These are phyloP conservation scores for Zophobas atratus DNA, from an alignment of 1,140 invertebrate species.

Conservation along the genomic window DNA sequence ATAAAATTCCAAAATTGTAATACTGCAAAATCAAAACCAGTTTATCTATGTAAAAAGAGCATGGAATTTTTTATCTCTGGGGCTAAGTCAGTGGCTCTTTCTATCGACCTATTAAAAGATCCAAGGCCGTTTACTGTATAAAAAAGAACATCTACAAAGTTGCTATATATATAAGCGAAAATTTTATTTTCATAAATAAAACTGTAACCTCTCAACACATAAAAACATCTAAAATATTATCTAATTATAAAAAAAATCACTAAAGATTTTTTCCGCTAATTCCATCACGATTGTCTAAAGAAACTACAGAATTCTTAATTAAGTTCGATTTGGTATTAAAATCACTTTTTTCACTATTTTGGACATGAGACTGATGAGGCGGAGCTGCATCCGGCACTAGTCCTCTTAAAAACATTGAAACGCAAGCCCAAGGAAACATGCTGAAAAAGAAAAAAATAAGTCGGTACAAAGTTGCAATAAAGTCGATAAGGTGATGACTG, in stretches of 20 bases:
- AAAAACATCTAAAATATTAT: slow-evolving; percentile 8
- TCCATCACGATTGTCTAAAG: slow-evolving; percentile 12
- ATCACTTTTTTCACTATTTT: slow-evolving; percentile 22
- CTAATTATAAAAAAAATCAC: slow-evolving; percentile 4
- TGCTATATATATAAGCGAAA: no score
- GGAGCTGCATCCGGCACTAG: slow-evolving; percentile 78
- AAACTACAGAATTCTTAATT: slow-evolving; percentile 30
- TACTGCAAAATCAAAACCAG: no score
- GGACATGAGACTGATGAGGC: background rate
- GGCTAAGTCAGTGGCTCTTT: no score
- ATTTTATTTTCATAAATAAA: slow-evolving; percentile 13
- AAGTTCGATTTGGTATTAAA: slow-evolving; percentile 22
- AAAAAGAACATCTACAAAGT: background rate
- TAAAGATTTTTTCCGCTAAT: slow-evolving; percentile 42
- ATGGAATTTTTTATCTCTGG: no score
- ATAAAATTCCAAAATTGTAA: no score
- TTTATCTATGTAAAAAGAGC: no score
- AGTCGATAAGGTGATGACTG: no score
- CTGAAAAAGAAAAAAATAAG: slow-evolving; percentile 67
- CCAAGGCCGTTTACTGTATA: background rate
- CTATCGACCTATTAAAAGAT: background rate
- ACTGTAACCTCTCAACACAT: slow-evolving; percentile 14
- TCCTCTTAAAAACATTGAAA: slow-evolving; percentile 75
- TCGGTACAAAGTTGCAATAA: background rate
- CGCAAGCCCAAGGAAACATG: slow-evolving; percentile 79